phyloP scores from a whole-genome alignment of 2,113 vertebrate genomes.

The Lophochroa leadbeateri region DNA sequence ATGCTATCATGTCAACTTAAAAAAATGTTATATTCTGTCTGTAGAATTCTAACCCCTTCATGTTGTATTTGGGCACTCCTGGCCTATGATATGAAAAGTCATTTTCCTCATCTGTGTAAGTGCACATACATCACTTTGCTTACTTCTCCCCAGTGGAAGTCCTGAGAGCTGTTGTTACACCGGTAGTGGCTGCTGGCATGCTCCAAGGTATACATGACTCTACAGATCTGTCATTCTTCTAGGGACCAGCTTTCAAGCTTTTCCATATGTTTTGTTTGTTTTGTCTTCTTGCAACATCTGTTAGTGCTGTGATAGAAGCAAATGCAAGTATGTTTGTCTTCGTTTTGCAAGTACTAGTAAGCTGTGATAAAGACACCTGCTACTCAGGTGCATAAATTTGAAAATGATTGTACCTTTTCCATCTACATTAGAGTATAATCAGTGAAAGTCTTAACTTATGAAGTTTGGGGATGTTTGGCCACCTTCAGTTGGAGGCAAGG shows the following conservation, averaged over 20 bases:
- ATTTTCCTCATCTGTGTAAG: not conserved
- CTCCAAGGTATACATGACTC: not conserved
- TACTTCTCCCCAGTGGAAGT: not conserved
- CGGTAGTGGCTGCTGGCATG: not conserved
- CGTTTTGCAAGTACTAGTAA: not conserved
- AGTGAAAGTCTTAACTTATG: not conserved
- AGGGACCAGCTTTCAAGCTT: not conserved
- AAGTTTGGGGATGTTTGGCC: not conserved
- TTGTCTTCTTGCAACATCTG: conserved; percentile 10
- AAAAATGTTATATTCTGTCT: not conserved
- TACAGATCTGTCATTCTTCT: not conserved
- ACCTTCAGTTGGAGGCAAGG: not conserved
- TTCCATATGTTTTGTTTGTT: conserved; percentile 4
- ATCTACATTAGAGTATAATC: not conserved
- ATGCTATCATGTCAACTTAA: not conserved
- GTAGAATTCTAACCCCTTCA: not conserved
- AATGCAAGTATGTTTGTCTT: not conserved
- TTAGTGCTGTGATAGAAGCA: not conserved
- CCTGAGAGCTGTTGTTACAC: not conserved
- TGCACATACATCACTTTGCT: not conserved
- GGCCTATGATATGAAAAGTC: not conserved
- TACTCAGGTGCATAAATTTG: not conserved
- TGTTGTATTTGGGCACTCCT: not conserved
- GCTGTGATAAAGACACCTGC: not conserved
- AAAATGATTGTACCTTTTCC: not conserved